Evolutionary conservation across 2,888 invertebrate species (phyloP).

Genomic region (Colostygia pectinataria): DNA sequence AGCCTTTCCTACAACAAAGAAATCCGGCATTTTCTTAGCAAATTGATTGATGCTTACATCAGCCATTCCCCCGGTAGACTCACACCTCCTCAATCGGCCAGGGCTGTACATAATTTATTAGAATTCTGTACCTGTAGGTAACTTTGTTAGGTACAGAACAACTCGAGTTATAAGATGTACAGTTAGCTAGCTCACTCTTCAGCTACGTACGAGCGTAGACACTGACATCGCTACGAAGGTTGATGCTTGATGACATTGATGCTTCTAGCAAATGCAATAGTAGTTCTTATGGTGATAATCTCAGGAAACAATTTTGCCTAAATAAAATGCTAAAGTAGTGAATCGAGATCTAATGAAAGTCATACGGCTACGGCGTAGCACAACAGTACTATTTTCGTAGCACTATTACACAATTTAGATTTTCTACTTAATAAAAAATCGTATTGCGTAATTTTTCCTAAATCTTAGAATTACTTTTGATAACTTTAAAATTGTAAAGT

Average conservation of each 20-base stretch:
- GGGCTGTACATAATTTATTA: conserved; percentile 11
- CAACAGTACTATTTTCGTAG: conserved; percentile 1
- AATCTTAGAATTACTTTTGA: too few species aligned
- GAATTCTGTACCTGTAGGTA: conserved; percentile 7
- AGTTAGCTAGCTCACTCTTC: conserved; percentile 1
- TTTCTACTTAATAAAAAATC: too few species aligned
- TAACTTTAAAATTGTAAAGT: too few species aligned
- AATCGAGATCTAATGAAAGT: conserved; percentile 1
- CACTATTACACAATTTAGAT: too few species aligned
- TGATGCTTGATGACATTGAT: background rate
- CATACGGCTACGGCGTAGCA: conserved; percentile 1
- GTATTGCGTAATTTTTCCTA: too few species aligned
- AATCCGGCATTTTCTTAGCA: background rate
- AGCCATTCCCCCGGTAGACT: background rate
- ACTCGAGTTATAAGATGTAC: background rate
- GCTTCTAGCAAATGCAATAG: background rate
- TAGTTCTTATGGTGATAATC: background rate
- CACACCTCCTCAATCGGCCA: conserved; percentile 1
- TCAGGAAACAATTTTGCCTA: background rate
- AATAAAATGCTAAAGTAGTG: too few species aligned
- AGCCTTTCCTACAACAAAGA: background rate
- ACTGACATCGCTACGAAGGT: background rate
- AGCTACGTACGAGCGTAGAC: background rate
- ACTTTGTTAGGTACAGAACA: background rate
- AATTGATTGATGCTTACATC: conserved; percentile 12